phyloP scores from a whole-genome alignment of 2,797 vertebrate genomes.

The Squalus acanthias region DNA sequence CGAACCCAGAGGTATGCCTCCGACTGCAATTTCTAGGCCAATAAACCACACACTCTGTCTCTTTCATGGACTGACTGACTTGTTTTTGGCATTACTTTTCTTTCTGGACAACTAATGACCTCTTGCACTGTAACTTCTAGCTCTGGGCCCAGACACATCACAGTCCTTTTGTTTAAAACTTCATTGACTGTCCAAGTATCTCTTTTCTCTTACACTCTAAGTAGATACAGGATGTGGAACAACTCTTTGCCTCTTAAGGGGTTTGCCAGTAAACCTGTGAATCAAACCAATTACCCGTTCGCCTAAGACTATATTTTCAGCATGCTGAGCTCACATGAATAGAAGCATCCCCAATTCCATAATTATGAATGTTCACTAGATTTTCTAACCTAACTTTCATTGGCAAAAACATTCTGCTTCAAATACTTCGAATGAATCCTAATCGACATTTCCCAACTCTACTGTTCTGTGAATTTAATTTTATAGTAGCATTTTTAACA shows the following conservation, averaged over 20 bases:
- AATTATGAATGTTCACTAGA: neutral
- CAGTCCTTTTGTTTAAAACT: neutral
- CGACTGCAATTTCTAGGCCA: neutral
- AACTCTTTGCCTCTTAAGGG: neutral
- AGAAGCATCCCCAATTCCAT: neutral
- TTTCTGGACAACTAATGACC: neutral
- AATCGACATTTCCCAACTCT: neutral
- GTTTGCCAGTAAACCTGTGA: neutral
- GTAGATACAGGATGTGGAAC: neutral
- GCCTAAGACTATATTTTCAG: neutral
- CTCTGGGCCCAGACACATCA: neutral
- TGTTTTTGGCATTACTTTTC: neutral
- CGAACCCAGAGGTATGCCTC: too few species aligned
- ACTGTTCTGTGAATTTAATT: neutral
- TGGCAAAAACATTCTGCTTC: neutral
- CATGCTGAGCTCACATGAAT: neutral
- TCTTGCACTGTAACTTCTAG: neutral
- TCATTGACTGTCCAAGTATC: neutral
- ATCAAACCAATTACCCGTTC: neutral
- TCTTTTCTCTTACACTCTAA: neutral
- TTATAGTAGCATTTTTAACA: neutral
- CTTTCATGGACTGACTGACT: neutral
- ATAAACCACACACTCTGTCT: neutral
- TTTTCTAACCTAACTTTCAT: neutral
- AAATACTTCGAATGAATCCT: neutral